Base-by-base conservation (phyloP, 2,113 vertebrate genomes). In the Etheostoma cragini region DNA sequence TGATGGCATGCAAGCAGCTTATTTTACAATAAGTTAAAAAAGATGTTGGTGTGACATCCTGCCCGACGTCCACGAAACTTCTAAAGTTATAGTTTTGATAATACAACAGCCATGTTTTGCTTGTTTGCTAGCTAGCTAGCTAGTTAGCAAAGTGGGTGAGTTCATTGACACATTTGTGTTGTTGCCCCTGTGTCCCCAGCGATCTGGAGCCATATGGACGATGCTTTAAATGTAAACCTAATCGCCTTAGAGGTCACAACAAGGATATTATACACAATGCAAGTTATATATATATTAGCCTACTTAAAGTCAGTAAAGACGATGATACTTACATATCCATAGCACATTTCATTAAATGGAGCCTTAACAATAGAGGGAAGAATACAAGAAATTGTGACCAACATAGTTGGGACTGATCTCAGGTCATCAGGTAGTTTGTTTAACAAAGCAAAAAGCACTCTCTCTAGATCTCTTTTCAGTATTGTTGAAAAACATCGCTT, bases 111-210 rank as follows among this genome's bases (percentile, higher is more conserved):
- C 62, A 49, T 80, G 73, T 78, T 81, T 72, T 66, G 57, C 50
- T 57, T 56, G 58, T 54, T 57, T 2, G 68, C 35, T 61, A 47
- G 22, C 22, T 70, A 61, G 45, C 46, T 68, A 74, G 73, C 62
- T 68, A 45, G 60, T 22, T 87, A 88, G 83, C 87, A 13, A 26
- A 66, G 33, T 52, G 30, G 8, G 0, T 54, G 58, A 60, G 47
- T 69, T 66, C 54, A 70, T 0, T 68, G 76, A 42, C 60, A 42
- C 38, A 35, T 24, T 35, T 38, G 4, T 71, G 67, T 64, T 78
- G 61, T 45, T 38, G 15, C 60, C 2, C 19, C 13, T 17, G 5
- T 57, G 12, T 47, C 58, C 30, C 38, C 54, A 63, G 67, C 10
- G n/a, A 1, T 8, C 15, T 21, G 0, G 0, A 58, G 33, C 0